A percentile compares a stretch with the other conserved stretches of the same genome.
Conservation (phyloP, 2,113 vertebrate genomes). For the Stigmatopora argus region DNA sequence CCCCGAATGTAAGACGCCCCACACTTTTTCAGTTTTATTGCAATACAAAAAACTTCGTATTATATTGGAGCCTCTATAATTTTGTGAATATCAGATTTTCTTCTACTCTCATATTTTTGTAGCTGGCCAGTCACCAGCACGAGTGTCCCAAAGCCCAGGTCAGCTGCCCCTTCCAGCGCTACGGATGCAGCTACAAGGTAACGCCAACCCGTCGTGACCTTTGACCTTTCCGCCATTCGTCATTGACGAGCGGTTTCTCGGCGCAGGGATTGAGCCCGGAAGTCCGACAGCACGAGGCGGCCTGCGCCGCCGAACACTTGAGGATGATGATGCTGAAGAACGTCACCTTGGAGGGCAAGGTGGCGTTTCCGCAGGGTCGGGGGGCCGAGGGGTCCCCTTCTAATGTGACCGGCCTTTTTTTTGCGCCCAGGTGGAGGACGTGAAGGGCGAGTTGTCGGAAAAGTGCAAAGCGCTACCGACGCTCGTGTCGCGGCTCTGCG, state of each 20-base stretch:
- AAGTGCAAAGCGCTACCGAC: slow-evolving; percentile 67
- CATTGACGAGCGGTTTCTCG: not conserved
- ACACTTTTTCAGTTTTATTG: too few relatives aligned
- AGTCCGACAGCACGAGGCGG: slow-evolving; percentile 88
- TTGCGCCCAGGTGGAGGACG: slow-evolving; percentile 59
- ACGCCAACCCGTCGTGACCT: not conserved
- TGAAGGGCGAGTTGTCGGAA: slow-evolving; percentile 66
- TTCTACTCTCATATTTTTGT: slow-evolving; percentile 9
- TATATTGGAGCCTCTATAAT: too few relatives aligned
- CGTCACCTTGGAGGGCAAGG: slow-evolving; percentile 86
- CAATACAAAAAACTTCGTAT: too few relatives aligned
- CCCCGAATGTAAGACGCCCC: too few relatives aligned
- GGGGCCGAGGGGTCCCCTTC: too few relatives aligned
- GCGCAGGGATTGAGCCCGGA: slow-evolving; percentile 88
- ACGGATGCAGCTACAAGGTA: slow-evolving; percentile 94
- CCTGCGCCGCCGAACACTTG: slow-evolving; percentile 86
- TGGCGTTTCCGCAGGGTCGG: slow-evolving; percentile 37
- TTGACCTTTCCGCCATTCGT: not conserved
- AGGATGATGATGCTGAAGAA: slow-evolving; percentile 86
- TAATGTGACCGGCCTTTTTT: not conserved
- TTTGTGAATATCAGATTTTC: too few relatives aligned
- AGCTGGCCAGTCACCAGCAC: slow-evolving; percentile 72
- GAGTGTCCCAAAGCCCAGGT: slow-evolving; percentile 97
- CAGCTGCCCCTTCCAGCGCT: slow-evolving; percentile 89
- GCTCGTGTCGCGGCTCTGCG: slow-evolving; percentile 63